phyloP scores from a whole-genome alignment of 2,888 invertebrate species.

The Andrena praecox region DNA sequence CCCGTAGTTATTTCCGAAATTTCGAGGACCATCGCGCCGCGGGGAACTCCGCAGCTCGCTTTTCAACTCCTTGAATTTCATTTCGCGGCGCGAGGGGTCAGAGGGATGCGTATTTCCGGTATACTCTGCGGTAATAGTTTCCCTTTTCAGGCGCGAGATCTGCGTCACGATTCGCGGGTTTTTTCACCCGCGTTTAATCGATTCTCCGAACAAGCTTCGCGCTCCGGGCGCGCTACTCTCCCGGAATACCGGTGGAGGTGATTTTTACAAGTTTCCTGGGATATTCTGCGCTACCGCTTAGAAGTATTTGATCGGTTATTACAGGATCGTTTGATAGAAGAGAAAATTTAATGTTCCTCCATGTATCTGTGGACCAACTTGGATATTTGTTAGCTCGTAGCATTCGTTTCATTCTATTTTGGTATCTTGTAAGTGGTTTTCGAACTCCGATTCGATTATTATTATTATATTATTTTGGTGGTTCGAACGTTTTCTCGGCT shows the following conservation, averaged over 20 bases:
- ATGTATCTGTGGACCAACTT: too few species aligned
- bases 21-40: slow-evolving; percentile 26
- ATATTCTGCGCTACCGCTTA: too few species aligned
- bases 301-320: too few species aligned
- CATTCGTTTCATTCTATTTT: too few species aligned
- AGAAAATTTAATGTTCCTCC: too few species aligned
- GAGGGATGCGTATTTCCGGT: background rate
- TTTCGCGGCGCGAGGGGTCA: background rate
- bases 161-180: background rate
- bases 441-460: too few species aligned
- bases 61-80: slow-evolving; percentile 38
- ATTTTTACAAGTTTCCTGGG: background rate
- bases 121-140: background rate
- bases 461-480: too few species aligned
- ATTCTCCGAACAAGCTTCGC: background rate
- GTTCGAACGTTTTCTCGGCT: too few species aligned
- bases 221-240: background rate
- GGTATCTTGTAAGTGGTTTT: too few species aligned
- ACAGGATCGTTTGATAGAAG: too few species aligned
- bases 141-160: background rate
- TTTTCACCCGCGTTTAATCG: background rate
- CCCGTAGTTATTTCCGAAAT: slow-evolving; percentile 20
- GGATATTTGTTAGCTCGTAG: too few species aligned
- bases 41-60: slow-evolving; percentile 1
- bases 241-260: background rate